Base-by-base conservation (phyloP, 1,140 invertebrate species). In the Tyrophagus putrescentiae region DNA sequence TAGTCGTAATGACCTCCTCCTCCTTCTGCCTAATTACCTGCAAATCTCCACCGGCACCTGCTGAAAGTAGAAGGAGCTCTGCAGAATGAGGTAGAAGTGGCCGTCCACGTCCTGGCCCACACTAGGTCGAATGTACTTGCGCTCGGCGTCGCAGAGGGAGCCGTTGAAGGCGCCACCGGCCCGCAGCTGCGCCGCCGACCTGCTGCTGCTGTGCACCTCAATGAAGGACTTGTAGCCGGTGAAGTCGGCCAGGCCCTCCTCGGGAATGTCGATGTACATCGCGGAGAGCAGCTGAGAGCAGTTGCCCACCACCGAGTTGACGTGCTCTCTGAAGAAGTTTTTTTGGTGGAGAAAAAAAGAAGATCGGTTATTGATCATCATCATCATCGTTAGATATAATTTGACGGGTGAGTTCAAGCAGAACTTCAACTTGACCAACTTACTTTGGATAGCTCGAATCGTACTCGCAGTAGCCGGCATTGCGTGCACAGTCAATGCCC, bases 231-330 rank as follows among this genome's bases (percentile, higher is more conserved):
- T 59, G 13, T 31, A 59, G 21, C 65, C 65, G 13, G 53, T 61
- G 11, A 68, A 57, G 29, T 65, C 56, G 23, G 66, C 66, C 29
- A 65, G 63, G 48, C 62, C 66, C 57, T 68, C 64, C 57, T 68
- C 64, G 0, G 67, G 67, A 9, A 68, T 64, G 60, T 68, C 66
- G 4, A 65, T 62, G 31, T 67, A 66, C 67, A 68, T 68, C 6
- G 57, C 33, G 25, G 60, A 36, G 16, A 68, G 57, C 1, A 52
- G 33, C 1, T 65, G 57, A 33, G 57, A 33, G 41, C 67, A 68
- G 18, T 64, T 45, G 18, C 31, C 23, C 18, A 66, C 56, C 0
- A 67, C 44, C n/a, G 61, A 57, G 39, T 65, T 50, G 4, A 67
- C 58, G 36, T 64, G 28, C 48, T 45, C 36, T 21, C 64, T 65